Base-by-base conservation (phyloP, 1,140 invertebrate genomes). In the Hirudo medicinalis region DNA sequence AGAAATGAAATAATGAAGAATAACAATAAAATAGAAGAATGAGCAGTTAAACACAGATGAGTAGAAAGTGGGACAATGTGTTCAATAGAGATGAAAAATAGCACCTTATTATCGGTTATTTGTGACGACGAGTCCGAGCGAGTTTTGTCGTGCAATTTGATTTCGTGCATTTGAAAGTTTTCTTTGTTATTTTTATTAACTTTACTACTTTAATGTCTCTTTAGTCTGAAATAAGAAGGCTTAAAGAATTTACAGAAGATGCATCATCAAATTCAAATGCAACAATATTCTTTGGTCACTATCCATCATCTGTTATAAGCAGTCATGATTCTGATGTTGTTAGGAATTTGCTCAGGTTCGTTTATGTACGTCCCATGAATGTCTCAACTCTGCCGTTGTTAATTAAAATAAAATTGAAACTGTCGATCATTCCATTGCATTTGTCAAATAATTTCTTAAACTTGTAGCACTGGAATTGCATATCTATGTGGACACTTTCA, bases 401-500 rank as follows among this genome's bases (percentile, higher is more conserved):
- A 36, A 36, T 36, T 2, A 36, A 36, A 36, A 36, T 36, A 3
- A 36, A 36, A 36, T 36, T 36, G 6, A 36, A 36, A 36, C 32
- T 36, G 2, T 36, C 6, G 6, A n/a, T n/a, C n/a, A 36, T 36
- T 36, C 6, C 32, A 36, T 36, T 36, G n/a, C 8, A 19, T 25
- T 63, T 63, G 57, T 32, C 57, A 63, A 25, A 13, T 63, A 25
- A 25, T 9, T 67, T 63, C 2, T 57, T 49, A 32, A 9, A 54
- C 20, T 76, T 75, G 73, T 71, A 84, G 80, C 20, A 82, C 83
- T 76, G 85, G 84, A 54, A 79, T 88, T 74, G 89, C 85, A 0
- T 95, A 94, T 83, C 80, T 96, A n/a, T 94, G 91, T 84, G 93
- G 93, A 13, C 93, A 96, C 83, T 87, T 93, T 74, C 93, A 96